Base-by-base conservation (phyloP, 2,113 vertebrate genomes). In the Erinaceus europaeus region DNA sequence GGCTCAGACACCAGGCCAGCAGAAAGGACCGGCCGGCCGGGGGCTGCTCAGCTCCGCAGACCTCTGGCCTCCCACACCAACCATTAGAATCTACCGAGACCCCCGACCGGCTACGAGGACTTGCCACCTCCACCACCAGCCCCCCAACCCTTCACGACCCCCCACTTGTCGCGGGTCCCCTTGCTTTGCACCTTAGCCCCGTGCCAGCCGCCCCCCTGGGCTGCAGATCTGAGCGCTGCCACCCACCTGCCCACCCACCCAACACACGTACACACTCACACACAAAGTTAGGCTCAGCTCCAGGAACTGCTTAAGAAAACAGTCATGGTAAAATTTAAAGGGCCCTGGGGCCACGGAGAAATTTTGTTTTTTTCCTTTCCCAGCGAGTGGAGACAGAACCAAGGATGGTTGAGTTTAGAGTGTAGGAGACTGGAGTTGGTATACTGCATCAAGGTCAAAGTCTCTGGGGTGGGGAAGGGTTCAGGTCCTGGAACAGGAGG, bases 281-380 rank as follows among this genome's bases (percentile, higher is more conserved):
- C 80, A 86, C 64, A 40, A 84, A 93, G 84, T 90, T 88, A 57
- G 93, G 90, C 93, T 81, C 40, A 2, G 44, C n/a, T 92, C 90
- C 93, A 90, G 89, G 86, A 88, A 62, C 78, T 79, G 88, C 88
- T n/a, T 23, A 77, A 91, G 90, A 91, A 93, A 92, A 90, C 40
- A 88, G 90, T 62, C 73, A 40, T 84, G 13, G 46, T 72, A 71
- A 40, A 67, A 78, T 88, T 84, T 91, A 88, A 93, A 93, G 92
- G 71, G 74, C 84, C 84, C 83, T 53, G 73, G 84, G 86, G 81
- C 78, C 62, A 71, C 59, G 27, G 40, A 74, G 69, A 84, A 62
- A 53, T 46, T 74, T 52, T 36, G 46, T 68, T 90, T 89, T 59
- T 57, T 27, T 27, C 25, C 55, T 18, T 18, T 18, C 6, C 72